Conservation (phyloP, 2,888 invertebrate genomes). For the Tryphoninae sp. region DNA sequence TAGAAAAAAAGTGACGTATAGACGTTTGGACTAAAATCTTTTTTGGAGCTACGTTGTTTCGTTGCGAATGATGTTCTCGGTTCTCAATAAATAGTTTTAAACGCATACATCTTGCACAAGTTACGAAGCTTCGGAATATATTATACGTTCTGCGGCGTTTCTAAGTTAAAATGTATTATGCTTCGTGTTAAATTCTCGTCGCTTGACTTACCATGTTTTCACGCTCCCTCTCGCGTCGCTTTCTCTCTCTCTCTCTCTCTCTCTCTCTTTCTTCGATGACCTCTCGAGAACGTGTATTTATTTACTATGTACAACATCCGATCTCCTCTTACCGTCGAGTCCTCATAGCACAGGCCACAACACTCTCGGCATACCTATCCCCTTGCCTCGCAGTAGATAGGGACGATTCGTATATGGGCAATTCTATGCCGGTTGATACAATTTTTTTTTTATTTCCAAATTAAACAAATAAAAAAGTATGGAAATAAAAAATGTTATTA, state of each 20-base stretch:
- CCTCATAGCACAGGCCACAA: background rate
- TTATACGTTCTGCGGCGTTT: background rate
- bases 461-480: too few relatives aligned
- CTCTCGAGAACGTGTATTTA: background rate
- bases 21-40: too few relatives aligned
- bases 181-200: background rate
- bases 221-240: background rate
- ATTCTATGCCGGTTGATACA: too few relatives aligned
- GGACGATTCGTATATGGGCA: too few relatives aligned
- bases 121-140: background rate
- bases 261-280: conserved; percentile 35
- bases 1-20: too few relatives aligned
- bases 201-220: background rate
- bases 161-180: background rate
- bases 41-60: too few relatives aligned
- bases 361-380: too few relatives aligned
- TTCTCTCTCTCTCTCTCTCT: conserved; percentile 54
- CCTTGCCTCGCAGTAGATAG: too few relatives aligned
- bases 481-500: too few relatives aligned
- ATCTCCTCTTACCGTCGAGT: background rate
- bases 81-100: background rate
- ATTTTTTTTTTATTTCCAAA: too few relatives aligned
- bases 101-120: background rate
- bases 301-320: background rate
- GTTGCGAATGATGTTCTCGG: background rate